A percentile compares a stretch with the other conserved stretches of the same genome.
These are phyloP conservation scores for Terebella lapidaria DNA, from an alignment of 2,888 invertebrate species.

Conservation along the genomic window DNA sequence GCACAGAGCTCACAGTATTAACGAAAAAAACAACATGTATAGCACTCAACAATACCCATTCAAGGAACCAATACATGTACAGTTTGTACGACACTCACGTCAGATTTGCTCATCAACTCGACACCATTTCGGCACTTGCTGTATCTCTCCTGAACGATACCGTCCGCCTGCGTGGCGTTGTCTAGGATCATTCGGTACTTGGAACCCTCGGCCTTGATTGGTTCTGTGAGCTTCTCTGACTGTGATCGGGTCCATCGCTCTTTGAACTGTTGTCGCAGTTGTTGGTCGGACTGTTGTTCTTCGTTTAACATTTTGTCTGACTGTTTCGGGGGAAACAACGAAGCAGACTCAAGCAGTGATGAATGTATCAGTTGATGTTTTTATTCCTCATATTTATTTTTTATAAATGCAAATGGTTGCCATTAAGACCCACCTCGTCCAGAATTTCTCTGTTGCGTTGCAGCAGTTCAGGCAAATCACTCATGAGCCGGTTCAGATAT, in stretches of 20 bases:
- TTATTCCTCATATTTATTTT: too few relatives aligned
- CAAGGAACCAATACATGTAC: too few relatives aligned
- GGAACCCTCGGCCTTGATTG: constrained; percentile 72
- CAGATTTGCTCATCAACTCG: constrained; percentile 71
- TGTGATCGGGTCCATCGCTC: constrained; percentile 87
- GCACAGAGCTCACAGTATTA: too few relatives aligned
- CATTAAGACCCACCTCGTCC: constrained; percentile 68
- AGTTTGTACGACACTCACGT: too few relatives aligned
- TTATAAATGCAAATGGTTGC: too few relatives aligned
- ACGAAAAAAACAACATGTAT: too few relatives aligned
- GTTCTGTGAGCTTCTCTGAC: constrained; percentile 81
- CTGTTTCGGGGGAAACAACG: constrained; percentile 34
- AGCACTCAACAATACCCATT: too few relatives aligned
- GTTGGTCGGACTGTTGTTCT: constrained; percentile 84
- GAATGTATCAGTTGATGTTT: too few relatives aligned
- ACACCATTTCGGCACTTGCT: constrained; percentile 72
- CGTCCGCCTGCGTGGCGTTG: constrained; percentile 77
- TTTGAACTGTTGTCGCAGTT: constrained; percentile 83
- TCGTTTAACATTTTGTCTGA: constrained; percentile 68
- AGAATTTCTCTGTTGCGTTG: constrained; percentile 90
- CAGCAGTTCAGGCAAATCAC: constrained; percentile 82
- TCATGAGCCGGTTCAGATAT: constrained; percentile 68
- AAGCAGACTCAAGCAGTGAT: too few relatives aligned
- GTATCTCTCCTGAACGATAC: constrained; percentile 82
- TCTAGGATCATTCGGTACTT: constrained; percentile 86